Evolutionary conservation across 2,113 vertebrate genomes (phyloP), one percentile per base, ranked within the genome.

Genomic region (Tylochromis polylepis): DNA sequence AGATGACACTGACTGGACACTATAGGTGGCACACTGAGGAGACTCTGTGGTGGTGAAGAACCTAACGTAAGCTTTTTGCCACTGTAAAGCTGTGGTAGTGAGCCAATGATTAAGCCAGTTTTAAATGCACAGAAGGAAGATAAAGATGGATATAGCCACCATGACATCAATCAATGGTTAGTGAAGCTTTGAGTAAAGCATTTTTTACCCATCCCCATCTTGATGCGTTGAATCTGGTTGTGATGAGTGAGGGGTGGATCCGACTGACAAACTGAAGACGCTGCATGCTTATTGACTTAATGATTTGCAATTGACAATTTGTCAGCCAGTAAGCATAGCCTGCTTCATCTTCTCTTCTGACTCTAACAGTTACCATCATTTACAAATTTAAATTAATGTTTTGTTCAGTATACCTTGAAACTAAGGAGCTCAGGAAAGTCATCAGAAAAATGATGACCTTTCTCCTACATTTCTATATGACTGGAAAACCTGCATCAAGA

Each of bases 361-460:
- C 36, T 70, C 36, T 70, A 41, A 9, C 36, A 70, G 7, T 70
- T 41, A 24, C 11, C 20, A 41, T 41, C n/a, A 65, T 65, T 65
- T 65, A 38, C 36, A 67, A 15, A 67, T 24, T 67, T 22, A 0
- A 24, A 67, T 67, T 41, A 4, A 65, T n/a, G 36, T 67, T 41
- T 67, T 22, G 31, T 22, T 67, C 20, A 67, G 60, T 67, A 67
- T 41, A 38, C 20, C 62, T 22, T 12, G 0, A 67, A 67, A 67
- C 0, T 12, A 36, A 3, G 16, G 15, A 16, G 3, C 15, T 18
- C 6, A 14, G 16, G 16, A 18, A 62, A 65, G 29, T 65, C 0
- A 14, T n/a, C 11, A 65, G 60, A 38, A 65, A 60, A 65, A 22
- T 0, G 7, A 38, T 38, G 12, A 67, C 2, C 18, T 67, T 67